A percentile compares a stretch with the other conserved stretches of the same genome.
Evolutionary conservation across 1,140 invertebrate species (phyloP).

Genomic region (Leptopilina clavipes): DNA sequence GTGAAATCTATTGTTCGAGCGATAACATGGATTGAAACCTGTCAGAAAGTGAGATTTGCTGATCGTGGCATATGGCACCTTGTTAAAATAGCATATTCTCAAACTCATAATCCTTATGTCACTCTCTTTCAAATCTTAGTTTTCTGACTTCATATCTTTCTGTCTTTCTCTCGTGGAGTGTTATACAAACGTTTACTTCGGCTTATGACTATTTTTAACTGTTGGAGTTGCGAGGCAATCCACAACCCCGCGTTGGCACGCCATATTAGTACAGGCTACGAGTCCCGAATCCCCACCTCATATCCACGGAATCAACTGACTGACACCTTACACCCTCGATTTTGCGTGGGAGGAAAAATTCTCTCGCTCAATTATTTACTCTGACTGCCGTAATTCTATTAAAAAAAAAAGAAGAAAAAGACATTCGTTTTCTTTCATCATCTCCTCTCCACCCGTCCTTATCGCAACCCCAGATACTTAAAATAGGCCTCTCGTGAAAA

Average conservation of each 20-base stretch:
- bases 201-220: slow-evolving; percentile 75
- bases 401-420: neutral
- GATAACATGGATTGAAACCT: no score
- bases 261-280: slow-evolving; percentile 74
- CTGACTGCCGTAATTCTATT: neutral
- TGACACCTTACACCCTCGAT: slow-evolving; percentile 72
- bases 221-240: slow-evolving; percentile 65
- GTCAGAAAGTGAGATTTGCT: no score
- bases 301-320: slow-evolving; percentile 67
- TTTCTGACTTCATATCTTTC: slow-evolving; percentile 36
- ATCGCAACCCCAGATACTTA: neutral
- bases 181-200: slow-evolving; percentile 61
- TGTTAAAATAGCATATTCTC: slow-evolving; percentile 42
- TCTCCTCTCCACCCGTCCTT: neutral
- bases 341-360: slow-evolving; percentile 60
- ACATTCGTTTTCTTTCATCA: neutral
- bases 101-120: slow-evolving; percentile 11
- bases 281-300: slow-evolving; percentile 68
- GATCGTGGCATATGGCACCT: slow-evolving; percentile 1
- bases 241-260: slow-evolving; percentile 71
- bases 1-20: no score
- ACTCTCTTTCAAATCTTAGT: neutral
- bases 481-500: slow-evolving; percentile 1
- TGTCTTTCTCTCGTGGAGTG: slow-evolving; percentile 50
- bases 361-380: slow-evolving; percentile 39